Percentiles rank a stretch among this genome's conserved stretches.
Evolutionary conservation across 1,140 invertebrate genomes (phyloP).

Genomic region (Bombus cullumanus): DNA sequence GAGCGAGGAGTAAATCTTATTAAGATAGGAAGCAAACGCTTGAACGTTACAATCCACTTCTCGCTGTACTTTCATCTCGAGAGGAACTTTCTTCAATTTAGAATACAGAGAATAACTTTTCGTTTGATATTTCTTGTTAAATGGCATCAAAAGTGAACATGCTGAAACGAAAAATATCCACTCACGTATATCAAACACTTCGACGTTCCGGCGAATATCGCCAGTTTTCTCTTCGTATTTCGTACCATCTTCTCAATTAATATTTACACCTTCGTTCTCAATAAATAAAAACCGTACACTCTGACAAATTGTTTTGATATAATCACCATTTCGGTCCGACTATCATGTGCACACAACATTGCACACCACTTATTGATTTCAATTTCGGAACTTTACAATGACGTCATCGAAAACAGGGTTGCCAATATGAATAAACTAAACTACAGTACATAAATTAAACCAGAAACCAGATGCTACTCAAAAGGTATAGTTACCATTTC

Average conservation of each 20-base stretch:
- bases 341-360: slow-evolving; percentile 76
- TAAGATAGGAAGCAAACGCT: neutral
- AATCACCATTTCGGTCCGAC: slow-evolving; percentile 76
- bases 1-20: neutral
- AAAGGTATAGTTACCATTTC: neutral
- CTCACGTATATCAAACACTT: slow-evolving; percentile 80
- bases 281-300: slow-evolving; percentile 62
- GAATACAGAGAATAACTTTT: neutral
- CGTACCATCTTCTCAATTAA: slow-evolving; percentile 71
- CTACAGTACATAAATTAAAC: neutral
- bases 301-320: slow-evolving; percentile 73
- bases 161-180: slow-evolving; percentile 41
- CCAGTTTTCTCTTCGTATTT: slow-evolving; percentile 77
- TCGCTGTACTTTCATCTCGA: neutral
- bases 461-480: neutral
- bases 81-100: neutral
- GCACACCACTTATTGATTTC: slow-evolving; percentile 80
- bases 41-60: neutral
- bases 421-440: slow-evolving; percentile 21
- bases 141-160: neutral
- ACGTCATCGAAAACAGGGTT: slow-evolving; percentile 68
- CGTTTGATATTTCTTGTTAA: neutral
- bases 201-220: slow-evolving; percentile 78
- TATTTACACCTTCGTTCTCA: slow-evolving; percentile 41
- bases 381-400: slow-evolving; percentile 74